These are phyloP conservation scores for Falco berigora DNA, from an alignment of 2,797 vertebrate genomes.

Conservation along the genomic window DNA sequence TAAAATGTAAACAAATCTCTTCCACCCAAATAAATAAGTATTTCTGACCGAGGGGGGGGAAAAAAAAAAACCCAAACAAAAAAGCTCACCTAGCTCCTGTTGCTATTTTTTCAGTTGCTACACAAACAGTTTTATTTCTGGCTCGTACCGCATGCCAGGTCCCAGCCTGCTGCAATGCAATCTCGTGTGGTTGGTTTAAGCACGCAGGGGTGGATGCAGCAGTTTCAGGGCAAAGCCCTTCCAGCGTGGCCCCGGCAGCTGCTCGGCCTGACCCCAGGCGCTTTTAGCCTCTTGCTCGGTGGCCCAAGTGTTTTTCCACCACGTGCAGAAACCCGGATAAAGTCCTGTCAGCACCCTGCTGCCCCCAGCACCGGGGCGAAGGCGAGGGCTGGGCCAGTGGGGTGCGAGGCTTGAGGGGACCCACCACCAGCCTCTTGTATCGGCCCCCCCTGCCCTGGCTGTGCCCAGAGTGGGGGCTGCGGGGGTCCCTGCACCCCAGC, in stretches of 20 bases:
- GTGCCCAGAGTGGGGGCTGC: background rate
- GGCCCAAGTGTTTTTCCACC: background rate
- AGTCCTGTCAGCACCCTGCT: background rate
- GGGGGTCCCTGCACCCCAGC: background rate
- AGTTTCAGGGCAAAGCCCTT: background rate
- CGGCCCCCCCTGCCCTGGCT: background rate
- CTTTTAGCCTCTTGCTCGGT: background rate
- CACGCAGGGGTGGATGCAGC: background rate
- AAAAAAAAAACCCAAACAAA: no score
- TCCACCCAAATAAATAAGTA: background rate
- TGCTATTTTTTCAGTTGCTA: slow-evolving; percentile 75
- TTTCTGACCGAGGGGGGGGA: background rate
- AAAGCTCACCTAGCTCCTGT: background rate
- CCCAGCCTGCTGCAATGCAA: slow-evolving; percentile 1
- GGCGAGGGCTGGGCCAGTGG: background rate
- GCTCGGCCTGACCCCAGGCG: background rate
- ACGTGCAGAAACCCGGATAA: background rate
- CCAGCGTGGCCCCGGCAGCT: slow-evolving; percentile 54
- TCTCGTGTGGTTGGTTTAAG: background rate
- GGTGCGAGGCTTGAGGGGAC: background rate
- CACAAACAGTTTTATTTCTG: slow-evolving; percentile 76
- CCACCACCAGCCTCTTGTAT: rapidly evolving
- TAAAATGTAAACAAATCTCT: background rate
- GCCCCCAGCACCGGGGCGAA: rapidly evolving
- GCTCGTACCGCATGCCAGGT: slow-evolving; percentile 33